Evolutionary conservation across 2,113 vertebrate species (phyloP).

Genomic region (Limnothrissa miodon): DNA sequence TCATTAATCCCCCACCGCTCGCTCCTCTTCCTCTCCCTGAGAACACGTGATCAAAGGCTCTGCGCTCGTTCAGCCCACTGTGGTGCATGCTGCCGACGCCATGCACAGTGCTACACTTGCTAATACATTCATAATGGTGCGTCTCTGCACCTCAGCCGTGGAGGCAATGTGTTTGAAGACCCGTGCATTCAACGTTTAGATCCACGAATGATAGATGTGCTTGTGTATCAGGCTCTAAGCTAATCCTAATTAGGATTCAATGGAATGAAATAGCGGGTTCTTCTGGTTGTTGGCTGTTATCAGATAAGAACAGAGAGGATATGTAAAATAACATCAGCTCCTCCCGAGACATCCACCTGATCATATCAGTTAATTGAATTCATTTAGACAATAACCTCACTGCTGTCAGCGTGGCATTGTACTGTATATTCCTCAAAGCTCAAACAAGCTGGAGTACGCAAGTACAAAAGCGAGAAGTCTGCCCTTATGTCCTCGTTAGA

Average conservation of each 20-base stretch:
- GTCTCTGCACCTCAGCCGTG: neutral
- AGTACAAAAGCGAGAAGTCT: neutral
- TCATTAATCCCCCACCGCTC: neutral
- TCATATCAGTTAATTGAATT: conserved; percentile 18
- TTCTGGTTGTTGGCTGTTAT: neutral
- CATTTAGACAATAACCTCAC: neutral
- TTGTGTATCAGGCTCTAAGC: neutral
- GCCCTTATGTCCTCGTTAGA: neutral
- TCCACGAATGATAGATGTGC: neutral
- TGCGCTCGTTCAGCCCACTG: neutral
- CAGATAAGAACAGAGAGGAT: neutral
- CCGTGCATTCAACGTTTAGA: neutral
- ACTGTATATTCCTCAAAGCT: conserved; percentile 20
- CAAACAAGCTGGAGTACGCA: neutral
- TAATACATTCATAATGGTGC: neutral
- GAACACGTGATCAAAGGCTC: neutral
- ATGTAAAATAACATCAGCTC: neutral
- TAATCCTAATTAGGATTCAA: neutral
- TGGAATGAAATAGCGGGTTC: neutral
- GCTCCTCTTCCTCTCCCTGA: neutral
- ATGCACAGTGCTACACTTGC: neutral
- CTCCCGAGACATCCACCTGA: neutral
- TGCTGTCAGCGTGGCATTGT: conserved; percentile 34
- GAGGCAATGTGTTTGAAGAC: neutral
- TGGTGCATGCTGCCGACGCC: neutral